phyloP scores from a whole-genome alignment of 1,140 invertebrate genomes.

The Penaeus chinensis region DNA sequence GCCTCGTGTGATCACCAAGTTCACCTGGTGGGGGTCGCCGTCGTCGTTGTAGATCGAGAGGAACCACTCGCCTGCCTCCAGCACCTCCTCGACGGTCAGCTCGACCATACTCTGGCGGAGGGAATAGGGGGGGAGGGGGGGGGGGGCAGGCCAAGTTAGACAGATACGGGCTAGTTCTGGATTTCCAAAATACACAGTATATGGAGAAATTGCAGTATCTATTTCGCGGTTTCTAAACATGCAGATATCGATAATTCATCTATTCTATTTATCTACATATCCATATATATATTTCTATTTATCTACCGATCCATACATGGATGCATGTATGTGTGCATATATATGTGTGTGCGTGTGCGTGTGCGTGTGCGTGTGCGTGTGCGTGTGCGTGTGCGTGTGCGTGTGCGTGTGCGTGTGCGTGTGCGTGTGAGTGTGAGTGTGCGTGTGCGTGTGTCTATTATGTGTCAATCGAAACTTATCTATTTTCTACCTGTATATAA shows the following conservation, averaged over 20 bases:
- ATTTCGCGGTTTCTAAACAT: too few species aligned
- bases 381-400: not conserved
- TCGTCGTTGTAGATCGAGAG: conserved; percentile 95
- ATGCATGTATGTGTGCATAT: not conserved
- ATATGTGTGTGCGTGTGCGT: not conserved
- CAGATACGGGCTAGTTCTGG: too few species aligned
- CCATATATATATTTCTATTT: not conserved
- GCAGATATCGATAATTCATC: too few species aligned
- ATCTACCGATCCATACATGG: not conserved
- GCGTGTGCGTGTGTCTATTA: not conserved
- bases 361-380: not conserved
- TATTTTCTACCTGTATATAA: too few species aligned
- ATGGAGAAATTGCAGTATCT: too few species aligned
- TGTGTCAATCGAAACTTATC: too few species aligned
- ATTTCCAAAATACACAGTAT: too few species aligned
- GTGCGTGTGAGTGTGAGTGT: not conserved
- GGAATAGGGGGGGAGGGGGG: not conserved
- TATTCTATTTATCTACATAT: not conserved
- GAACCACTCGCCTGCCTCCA: conserved; percentile 97
- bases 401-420: not conserved
- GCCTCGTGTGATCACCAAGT: conserved; percentile 64
- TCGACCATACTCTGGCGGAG: conserved; percentile 33
- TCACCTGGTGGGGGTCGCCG: conserved; percentile 73
- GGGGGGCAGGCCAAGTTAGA: not conserved
- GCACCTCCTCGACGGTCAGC: conserved; percentile 75